Conservation (phyloP, 2,888 invertebrate genomes). For the Listrodromus nycthemerus region DNA sequence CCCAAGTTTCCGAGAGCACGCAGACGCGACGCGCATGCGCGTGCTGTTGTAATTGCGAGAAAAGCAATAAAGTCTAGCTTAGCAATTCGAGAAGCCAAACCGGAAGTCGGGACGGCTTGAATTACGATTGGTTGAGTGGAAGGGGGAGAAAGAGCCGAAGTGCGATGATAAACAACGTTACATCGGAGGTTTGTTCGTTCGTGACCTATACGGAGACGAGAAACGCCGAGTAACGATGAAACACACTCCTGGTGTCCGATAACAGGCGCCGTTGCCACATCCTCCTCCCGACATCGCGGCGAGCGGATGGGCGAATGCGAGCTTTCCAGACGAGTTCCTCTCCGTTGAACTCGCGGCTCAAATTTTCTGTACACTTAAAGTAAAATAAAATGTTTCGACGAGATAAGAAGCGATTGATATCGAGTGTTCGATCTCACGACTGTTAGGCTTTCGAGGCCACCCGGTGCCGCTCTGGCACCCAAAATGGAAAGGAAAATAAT, state of each 20-base stretch:
- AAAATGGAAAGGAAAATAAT: background rate
- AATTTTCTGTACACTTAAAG: background rate
- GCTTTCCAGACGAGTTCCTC: conserved; percentile 31
- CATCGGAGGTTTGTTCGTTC: conserved; percentile 24
- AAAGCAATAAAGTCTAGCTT: background rate
- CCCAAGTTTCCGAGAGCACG: conserved; percentile 1
- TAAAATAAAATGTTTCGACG: background rate
- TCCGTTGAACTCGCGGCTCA: background rate
- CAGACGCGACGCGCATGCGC: background rate
- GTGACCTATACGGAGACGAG: conserved; percentile 41
- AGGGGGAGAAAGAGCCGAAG: background rate
- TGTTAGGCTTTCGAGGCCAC: background rate
- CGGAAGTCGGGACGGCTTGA: conserved; percentile 53
- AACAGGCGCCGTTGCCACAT: conserved; percentile 69
- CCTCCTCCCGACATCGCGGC: conserved; percentile 51
- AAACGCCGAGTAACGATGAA: conserved; percentile 50
- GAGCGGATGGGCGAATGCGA: conserved; percentile 26
- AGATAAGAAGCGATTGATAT: background rate
- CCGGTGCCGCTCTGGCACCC: background rate
- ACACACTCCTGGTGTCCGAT: conserved; percentile 64
- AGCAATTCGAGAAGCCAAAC: conserved; percentile 49
- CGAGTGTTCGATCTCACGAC: background rate
- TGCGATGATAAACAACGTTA: conserved; percentile 3
- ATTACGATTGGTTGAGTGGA: conserved; percentile 5
- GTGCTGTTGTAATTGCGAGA: background rate